Base-by-base conservation (phyloP, 2,888 invertebrate genomes). In the Barypeithes pellucidus region DNA sequence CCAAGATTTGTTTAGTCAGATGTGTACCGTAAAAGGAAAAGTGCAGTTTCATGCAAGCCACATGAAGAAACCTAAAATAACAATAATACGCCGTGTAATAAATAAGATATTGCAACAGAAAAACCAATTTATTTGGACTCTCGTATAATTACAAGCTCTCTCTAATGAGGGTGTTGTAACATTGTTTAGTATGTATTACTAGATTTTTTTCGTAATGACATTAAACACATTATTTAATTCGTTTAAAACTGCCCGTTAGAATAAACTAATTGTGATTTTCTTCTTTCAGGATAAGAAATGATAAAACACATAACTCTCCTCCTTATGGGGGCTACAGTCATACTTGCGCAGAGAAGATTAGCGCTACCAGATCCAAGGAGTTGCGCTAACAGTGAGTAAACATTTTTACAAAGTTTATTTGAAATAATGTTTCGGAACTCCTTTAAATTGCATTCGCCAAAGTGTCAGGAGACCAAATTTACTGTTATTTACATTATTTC, bases 291-390 rank as follows among this genome's bases (percentile, higher is more conserved):
- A 61, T 71, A 67, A 67, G 82, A 78, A 66, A 85, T 86, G 86
- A 78, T 85, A 75, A 81, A 84, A 80, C 81, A 86, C 79, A 75
- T 91, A 80, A 87, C 90, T 84, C 89, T 93, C 82, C 87, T 93
- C 74, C 89, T 92, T 79, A 85, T 94, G 79, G 92, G 91, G 82
- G 89, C 89, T 77, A 88, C 89, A 57, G 87, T 90, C 81, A 90
- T 91, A 62, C 88, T 92, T 82, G 95, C 94, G 72, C 95, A 96
- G 86, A 90, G 95, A 81, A 91, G 95, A 77, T 89, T 96, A 76
- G 95, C 95, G 29, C 88, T 96, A 78, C 96, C 96, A 66, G 95
- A 96, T 87, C 95, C 95, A 45, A 90, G 94, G 84, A 95, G 95
- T 87, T 96, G 96, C 87, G 91, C 94, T 73, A 96, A 95, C 87